A percentile compares a stretch with the other conserved stretches of the same genome.
Conservation (phyloP, 2,888 invertebrate genomes). For the Mycogona germanica region DNA sequence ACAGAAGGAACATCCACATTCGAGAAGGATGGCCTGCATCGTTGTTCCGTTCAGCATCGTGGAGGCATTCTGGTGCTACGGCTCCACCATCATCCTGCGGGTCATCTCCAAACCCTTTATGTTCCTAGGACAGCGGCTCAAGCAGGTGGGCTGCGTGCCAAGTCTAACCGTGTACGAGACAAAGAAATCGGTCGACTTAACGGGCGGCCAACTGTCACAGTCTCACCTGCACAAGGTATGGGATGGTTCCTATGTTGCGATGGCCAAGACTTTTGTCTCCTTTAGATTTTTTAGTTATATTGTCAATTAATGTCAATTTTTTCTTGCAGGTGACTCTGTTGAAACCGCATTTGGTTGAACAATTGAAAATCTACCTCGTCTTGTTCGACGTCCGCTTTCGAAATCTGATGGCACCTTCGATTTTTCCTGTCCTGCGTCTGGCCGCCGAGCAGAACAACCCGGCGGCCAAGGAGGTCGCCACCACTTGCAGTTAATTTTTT, state of each 20-base stretch:
- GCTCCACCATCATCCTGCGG: constrained; percentile 9
- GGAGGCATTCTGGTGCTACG: constrained; percentile 15
- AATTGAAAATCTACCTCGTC: constrained; percentile 18
- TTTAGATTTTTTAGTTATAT: background rate
- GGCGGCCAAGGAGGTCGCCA: no score
- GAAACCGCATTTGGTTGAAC: constrained; percentile 13
- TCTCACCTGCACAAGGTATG: constrained; percentile 12
- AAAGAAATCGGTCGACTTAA: constrained; percentile 12
- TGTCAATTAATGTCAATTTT: background rate
- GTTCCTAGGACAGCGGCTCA: constrained; percentile 14
- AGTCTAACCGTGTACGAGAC: constrained; percentile 12
- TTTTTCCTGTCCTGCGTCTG: background rate
- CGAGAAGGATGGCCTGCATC: constrained; percentile 13
- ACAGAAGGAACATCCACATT: background rate
- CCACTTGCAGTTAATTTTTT: no score
- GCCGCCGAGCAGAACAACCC: background rate
- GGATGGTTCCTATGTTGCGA: background rate
- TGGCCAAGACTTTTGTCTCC: background rate
- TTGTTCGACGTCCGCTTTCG: constrained; percentile 11
- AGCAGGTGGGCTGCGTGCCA: constrained; percentile 12
- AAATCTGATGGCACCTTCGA: constrained; percentile 1
- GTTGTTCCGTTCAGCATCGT: constrained; percentile 17
- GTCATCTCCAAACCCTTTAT: constrained; percentile 14
- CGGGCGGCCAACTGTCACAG: constrained; percentile 2
- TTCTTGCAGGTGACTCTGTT: constrained; percentile 8